Conservation (phyloP, 2,113 vertebrate genomes). For the Suricata suricatta region DNA sequence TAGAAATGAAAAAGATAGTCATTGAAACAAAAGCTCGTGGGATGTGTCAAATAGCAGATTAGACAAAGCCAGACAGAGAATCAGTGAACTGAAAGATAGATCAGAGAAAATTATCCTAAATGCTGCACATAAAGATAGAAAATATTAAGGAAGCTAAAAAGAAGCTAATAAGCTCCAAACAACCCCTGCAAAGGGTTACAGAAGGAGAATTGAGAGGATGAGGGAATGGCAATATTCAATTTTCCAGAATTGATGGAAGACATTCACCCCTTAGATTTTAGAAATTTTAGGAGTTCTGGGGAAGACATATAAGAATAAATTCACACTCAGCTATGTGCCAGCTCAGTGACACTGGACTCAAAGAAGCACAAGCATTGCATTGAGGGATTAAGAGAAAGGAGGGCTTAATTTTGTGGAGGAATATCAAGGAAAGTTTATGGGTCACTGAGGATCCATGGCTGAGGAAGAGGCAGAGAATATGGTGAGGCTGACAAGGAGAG, state of each 20-base stretch:
- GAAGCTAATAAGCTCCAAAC: neutral
- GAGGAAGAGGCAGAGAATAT: neutral
- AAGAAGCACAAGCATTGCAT: neutral
- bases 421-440: neutral
- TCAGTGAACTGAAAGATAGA: constrained; percentile 39
- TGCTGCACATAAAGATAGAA: neutral
- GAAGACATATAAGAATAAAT: neutral
- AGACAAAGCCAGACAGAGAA: constrained; percentile 42
- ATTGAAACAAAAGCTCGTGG: neutral
- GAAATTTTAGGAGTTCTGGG: neutral
- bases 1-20: constrained; percentile 14
- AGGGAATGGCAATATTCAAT: neutral
- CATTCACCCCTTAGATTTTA: neutral
- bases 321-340: neutral
- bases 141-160: neutral
- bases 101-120: neutral
- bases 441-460: neutral
- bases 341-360: neutral
- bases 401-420: neutral
- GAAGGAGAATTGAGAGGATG: neutral
- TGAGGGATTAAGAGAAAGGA: neutral
- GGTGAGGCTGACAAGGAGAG: neutral
- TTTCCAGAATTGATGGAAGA: neutral
- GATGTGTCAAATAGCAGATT: neutral
- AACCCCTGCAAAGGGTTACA: neutral